phyloP scores from a whole-genome alignment of 2,113 vertebrate genomes.

The Tragelaphus scriptus region DNA sequence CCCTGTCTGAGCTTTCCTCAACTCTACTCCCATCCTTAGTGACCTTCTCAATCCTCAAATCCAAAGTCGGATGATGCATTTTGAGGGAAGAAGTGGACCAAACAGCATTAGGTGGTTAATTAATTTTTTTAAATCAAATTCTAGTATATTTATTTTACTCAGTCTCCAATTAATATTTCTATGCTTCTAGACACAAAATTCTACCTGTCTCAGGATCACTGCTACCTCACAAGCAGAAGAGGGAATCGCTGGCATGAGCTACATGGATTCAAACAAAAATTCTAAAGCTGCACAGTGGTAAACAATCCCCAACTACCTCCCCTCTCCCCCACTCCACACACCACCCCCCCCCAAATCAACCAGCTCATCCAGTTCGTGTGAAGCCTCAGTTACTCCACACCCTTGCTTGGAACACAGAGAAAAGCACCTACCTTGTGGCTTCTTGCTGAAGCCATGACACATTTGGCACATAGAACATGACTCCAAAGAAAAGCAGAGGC shows the following conservation, averaged over 20 bases:
- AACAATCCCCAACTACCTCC: neutral
- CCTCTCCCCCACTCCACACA: neutral
- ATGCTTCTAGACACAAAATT: neutral
- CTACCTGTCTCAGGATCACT: neutral
- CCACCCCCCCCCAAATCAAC: neutral
- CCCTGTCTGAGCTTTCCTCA: neutral
- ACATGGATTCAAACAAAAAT: neutral
- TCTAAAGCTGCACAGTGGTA: neutral
- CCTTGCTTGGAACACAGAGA: fast-evolving
- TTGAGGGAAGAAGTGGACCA: neutral
- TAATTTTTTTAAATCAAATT: neutral
- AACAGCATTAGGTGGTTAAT: neutral
- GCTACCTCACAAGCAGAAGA: neutral
- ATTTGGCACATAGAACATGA: conserved; percentile 97
- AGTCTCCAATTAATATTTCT: neutral
- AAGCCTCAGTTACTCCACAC: neutral
- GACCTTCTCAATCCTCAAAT: neutral
- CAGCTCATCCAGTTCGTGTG: neutral
- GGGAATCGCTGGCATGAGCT: neutral
- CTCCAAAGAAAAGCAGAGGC: conserved; percentile 95
- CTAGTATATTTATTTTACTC: neutral
- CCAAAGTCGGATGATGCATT: neutral
- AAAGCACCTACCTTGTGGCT: conserved; percentile 88
- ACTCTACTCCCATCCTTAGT: neutral
- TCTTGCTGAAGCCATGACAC: conserved; percentile 93